Evolutionary conservation across 1,140 invertebrate genomes (phyloP).

Genomic region (Lepidostoma basale): DNA sequence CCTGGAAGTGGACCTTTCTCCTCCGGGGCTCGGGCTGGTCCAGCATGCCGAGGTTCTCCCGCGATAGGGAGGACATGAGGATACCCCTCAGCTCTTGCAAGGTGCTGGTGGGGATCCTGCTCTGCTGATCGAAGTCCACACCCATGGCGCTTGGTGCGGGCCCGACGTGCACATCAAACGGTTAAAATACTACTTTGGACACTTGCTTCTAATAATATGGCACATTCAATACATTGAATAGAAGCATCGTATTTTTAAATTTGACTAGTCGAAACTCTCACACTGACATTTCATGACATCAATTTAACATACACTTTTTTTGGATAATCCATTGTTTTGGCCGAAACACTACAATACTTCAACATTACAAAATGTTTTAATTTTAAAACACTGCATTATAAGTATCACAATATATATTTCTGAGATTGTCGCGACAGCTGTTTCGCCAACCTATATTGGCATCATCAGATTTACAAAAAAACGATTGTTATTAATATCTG

Average conservation of each 20-base stretch:
- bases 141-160: conserved; percentile 49
- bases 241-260: too few relatives aligned
- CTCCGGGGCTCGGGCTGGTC: conserved; percentile 52
- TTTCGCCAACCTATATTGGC: too few relatives aligned
- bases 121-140: conserved; percentile 54
- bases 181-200: not conserved
- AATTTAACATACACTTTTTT: not conserved
- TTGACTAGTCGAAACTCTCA: not conserved
- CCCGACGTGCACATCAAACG: not conserved
- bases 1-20: conserved; percentile 50
- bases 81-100: conserved; percentile 65
- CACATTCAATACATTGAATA: not conserved
- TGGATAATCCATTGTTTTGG: not conserved
- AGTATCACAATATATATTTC: too few relatives aligned
- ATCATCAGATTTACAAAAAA: too few relatives aligned
- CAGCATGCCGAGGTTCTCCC: conserved; percentile 63
- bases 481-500: too few relatives aligned
- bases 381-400: not conserved
- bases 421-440: too few relatives aligned
- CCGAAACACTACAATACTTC: not conserved
- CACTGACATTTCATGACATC: not conserved
- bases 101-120: conserved; percentile 60
- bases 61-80: conserved; percentile 65
- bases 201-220: not conserved
- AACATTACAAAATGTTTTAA: not conserved